A percentile compares a stretch with the other conserved stretches of the same genome.
phyloP scores from a whole-genome alignment of 2,888 invertebrate species.

The Cephus spinipes region DNA sequence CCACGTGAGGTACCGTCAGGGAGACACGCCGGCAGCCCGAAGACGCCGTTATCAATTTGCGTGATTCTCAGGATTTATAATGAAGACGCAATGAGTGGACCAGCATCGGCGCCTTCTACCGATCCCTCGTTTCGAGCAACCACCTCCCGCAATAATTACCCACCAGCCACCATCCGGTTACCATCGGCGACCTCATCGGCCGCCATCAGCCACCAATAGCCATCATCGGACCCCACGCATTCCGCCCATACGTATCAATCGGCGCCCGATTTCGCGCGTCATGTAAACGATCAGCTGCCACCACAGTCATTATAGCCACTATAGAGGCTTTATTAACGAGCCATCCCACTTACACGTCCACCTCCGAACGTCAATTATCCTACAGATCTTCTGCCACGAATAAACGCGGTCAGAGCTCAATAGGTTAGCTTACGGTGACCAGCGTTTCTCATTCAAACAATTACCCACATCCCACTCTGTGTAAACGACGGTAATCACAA shows the following conservation, averaged over 20 bases:
- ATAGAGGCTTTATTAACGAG: neutral
- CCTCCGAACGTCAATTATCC: neutral
- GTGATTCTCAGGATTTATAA: conserved; percentile 61
- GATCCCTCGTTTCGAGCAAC: conserved; percentile 6
- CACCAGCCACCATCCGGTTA: neutral
- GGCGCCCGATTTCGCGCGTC: conserved; percentile 18
- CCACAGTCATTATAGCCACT: neutral
- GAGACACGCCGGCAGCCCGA: conserved; percentile 28
- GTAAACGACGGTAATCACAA: neutral
- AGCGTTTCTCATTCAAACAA: neutral
- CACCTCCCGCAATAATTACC: neutral
- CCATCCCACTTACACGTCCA: neutral
- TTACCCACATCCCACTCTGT: neutral
- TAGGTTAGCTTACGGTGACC: neutral
- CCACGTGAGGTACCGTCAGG: neutral
- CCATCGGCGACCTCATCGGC: neutral
- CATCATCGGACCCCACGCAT: conserved; percentile 18
- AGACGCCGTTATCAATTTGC: conserved; percentile 60
- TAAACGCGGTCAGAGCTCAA: neutral
- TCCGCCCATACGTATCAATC: conserved; percentile 38
- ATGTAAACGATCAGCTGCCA: conserved; percentile 19
- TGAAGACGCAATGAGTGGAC: conserved; percentile 60
- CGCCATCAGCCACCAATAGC: neutral
- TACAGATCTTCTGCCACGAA: neutral
- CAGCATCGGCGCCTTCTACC: conserved; percentile 19